Base-by-base conservation (phyloP, 2,888 invertebrate species). In the Dolichopus griseipennis region DNA sequence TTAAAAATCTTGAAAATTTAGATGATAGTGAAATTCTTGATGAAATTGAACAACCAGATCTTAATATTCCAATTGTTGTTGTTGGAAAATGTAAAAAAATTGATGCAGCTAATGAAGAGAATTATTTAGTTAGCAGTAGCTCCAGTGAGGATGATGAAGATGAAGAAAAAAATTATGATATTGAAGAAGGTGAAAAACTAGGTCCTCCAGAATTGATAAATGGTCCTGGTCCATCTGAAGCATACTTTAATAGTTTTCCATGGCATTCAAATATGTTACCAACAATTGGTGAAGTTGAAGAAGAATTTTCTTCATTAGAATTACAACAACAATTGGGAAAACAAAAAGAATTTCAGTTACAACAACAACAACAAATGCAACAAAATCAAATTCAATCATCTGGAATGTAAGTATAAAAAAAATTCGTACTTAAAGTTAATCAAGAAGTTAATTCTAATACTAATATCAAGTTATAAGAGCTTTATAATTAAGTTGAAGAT, bases 241-340 rank as follows among this genome's bases (percentile, higher is more conserved):
- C 81, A 0, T 82, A 82, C 70, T 82, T 82, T 69, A 82, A 82
- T 72, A 74, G 80, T 72, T 81, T 78, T 66, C 70, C 70, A 64
- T 82, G 81, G 81, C 80, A 79, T 68, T 77, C 81, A n/a, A 80
- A 78, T 72, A 79, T 80, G 79, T 68, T 81, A 73, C 82, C 81
- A 8, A 82, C 81, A 18, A 82, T 82, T 67, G 81, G 81, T 0
- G 81, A 81, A 70, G 81, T 81, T 0, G 81, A 82, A 69, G 81
- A 82, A 70, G 81, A 82, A 71, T 78, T 78, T 69, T 81, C 82
- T 1, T 82, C 81, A 6, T 68, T 82, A 71, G 82, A 82, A 68
- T 75, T 75, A 7, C 80, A 77, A 64, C 27, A 63, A 18, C 63
- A 63, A 15, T 52, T 52, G 18, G 52, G 52, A 52, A 52, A 52